phyloP scores from a whole-genome alignment of 1,140 invertebrate genomes.

The Brachionus angularis region DNA sequence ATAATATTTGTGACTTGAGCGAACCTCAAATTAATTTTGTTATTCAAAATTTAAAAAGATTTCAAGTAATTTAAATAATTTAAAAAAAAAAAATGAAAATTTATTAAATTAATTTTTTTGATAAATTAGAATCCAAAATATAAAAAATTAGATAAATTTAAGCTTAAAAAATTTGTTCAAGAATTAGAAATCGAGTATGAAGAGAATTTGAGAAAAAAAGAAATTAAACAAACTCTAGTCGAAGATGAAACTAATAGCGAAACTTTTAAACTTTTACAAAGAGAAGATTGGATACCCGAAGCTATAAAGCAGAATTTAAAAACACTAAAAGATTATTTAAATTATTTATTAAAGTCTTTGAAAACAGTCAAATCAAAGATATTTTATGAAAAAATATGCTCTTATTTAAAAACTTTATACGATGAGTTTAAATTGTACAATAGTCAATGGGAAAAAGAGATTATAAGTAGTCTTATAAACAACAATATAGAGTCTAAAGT shows the following conservation, averaged over 20 bases:
- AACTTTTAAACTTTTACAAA: not conserved
- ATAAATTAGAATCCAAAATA: constrained; percentile 42
- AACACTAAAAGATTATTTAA: constrained; percentile 3
- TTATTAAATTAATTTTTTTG: not conserved
- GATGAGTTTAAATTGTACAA: constrained; percentile 37
- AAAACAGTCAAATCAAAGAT: constrained; percentile 37
- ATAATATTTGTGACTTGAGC: no score
- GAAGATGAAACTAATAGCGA: constrained; percentile 28
- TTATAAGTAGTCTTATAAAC: constrained; percentile 3
- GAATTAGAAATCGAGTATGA: constrained; percentile 29
- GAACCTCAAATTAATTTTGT: no score
- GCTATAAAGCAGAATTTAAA: constrained; percentile 12
- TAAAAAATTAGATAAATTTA: constrained; percentile 27
- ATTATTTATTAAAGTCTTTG: constrained; percentile 21
- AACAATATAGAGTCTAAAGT: constrained; percentile 8
- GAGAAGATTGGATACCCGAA: constrained; percentile 34
- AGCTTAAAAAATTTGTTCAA: constrained; percentile 12
- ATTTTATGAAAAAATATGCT: constrained; percentile 40
- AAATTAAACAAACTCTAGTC: constrained; percentile 2
- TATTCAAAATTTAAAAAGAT: not conserved
- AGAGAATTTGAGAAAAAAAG: not conserved
- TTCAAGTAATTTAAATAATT: not conserved
- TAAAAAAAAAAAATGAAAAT: not conserved
- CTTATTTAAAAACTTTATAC: constrained; percentile 4
- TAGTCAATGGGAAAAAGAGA: constrained; percentile 9